Percentiles rank a stretch among this genome's conserved stretches.
Conservation (phyloP, 2,113 vertebrate species). For the Taxidea taxus region DNA sequence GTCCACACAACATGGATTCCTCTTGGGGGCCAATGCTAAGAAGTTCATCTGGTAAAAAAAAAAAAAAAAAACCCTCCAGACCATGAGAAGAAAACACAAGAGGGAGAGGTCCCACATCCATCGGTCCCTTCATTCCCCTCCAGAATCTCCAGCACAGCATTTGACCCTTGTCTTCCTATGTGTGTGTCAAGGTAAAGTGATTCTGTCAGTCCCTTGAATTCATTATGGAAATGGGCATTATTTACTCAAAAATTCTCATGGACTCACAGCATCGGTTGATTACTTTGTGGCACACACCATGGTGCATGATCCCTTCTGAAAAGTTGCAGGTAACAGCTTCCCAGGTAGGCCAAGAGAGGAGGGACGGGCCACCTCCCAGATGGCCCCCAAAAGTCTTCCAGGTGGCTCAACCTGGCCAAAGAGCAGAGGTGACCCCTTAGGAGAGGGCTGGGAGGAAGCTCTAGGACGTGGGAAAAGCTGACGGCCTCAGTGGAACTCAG, state of each 20-base stretch:
- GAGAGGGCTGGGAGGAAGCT: rapidly evolving
- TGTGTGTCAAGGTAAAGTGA: background rate
- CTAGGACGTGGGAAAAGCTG: background rate
- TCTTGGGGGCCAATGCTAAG: no score
- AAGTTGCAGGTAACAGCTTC: background rate
- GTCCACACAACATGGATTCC: no score
- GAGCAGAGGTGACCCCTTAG: rapidly evolving
- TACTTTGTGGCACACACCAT: background rate
- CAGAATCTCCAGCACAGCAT: background rate
- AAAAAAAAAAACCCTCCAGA: background rate
- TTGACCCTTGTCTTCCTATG: no score
- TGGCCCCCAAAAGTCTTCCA: rapidly evolving
- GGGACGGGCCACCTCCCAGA: rapidly evolving
- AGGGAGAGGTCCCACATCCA: rapidly evolving
- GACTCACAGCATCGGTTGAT: background rate
- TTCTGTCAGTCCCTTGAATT: background rate
- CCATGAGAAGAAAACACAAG: background rate
- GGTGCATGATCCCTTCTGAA: background rate
- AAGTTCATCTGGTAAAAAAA: background rate
- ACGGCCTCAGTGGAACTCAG: rapidly evolving
- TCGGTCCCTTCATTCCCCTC: background rate
- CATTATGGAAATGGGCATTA: background rate
- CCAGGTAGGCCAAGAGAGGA: background rate
- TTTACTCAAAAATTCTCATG: background rate
- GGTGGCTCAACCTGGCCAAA: background rate